These are phyloP conservation scores for Talpa occidentalis DNA, from an alignment of 2,113 vertebrate genomes.

Conservation along the genomic window DNA sequence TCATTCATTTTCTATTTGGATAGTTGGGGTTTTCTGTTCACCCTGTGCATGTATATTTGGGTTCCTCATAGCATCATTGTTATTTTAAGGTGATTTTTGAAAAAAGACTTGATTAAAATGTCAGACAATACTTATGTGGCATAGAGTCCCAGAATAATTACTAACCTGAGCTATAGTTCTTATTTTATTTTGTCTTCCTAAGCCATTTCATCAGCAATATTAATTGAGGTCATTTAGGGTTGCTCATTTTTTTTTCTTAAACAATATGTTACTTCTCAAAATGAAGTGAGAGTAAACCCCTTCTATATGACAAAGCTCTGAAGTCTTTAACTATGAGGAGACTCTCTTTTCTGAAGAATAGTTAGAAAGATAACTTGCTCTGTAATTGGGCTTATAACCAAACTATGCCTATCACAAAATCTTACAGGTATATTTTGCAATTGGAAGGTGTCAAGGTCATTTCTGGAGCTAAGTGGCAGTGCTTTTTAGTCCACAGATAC, in stretches of 20 bases:
- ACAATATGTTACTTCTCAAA: slow-evolving; percentile 1
- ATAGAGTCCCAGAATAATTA: neutral
- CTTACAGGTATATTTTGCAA: neutral
- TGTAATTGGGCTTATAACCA: neutral
- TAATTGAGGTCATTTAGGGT: neutral
- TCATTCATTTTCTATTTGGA: neutral
- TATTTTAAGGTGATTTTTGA: neutral
- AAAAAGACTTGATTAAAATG: neutral
- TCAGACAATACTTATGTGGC: neutral
- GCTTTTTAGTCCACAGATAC: neutral
- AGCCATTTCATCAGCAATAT: neutral
- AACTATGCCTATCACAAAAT: neutral
- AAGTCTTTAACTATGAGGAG: neutral
- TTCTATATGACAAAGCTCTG: neutral
- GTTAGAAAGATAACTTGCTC: neutral
- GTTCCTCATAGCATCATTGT: neutral
- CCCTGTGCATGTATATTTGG: neutral
- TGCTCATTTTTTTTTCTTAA: neutral
- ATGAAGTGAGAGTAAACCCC: neutral
- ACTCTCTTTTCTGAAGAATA: neutral
- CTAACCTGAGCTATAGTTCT: neutral
- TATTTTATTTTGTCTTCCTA: neutral
- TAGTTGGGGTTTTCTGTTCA: neutral
- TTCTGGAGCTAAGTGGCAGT: neutral
- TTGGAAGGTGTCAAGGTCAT: neutral